Conservation (phyloP, 1,140 invertebrate species). For the Drosophila biarmipes region DNA sequence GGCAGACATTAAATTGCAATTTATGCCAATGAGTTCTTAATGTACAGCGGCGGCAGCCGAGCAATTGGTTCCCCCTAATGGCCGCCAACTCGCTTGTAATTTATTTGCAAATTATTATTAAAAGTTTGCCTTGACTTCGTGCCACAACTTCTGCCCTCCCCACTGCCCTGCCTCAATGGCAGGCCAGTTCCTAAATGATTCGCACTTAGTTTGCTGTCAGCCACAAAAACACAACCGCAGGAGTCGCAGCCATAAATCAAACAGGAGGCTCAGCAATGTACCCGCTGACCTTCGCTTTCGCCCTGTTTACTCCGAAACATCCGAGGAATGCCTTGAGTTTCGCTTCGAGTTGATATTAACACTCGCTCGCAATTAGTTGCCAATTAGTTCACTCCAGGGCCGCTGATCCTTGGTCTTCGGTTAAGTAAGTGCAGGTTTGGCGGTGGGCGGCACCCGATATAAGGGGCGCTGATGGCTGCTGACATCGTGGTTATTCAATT, state of each 20-base stretch:
- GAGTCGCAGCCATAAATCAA: conserved; percentile 77
- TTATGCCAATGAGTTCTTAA: conserved; percentile 84
- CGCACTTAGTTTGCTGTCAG: conserved; percentile 82
- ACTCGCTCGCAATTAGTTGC: conserved; percentile 65
- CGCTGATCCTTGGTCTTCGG: not conserved
- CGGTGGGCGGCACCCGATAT: conserved; percentile 10
- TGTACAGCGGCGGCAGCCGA: conserved; percentile 54
- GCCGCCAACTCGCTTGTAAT: conserved; percentile 73
- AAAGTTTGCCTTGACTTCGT: conserved; percentile 59
- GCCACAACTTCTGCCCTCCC: not conserved
- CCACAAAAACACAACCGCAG: conserved; percentile 62
- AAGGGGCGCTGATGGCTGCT: conserved; percentile 39
- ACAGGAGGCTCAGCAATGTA: conserved; percentile 12
- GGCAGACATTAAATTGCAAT: conserved; percentile 82
- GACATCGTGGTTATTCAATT: conserved; percentile 74
- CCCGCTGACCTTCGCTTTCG: conserved; percentile 3
- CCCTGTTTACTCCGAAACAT: conserved; percentile 11
- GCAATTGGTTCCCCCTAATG: conserved; percentile 61
- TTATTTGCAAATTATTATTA: conserved; percentile 84
- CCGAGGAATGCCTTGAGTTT: conserved; percentile 4
- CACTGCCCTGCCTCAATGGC: conserved; percentile 11
- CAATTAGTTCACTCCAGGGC: conserved; percentile 56
- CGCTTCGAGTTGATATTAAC: conserved; percentile 54
- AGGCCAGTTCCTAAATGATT: conserved; percentile 71
- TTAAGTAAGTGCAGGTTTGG: not conserved